Evolutionary conservation across 2,888 invertebrate species (phyloP).

Genomic region (Mesoligia furuncula): DNA sequence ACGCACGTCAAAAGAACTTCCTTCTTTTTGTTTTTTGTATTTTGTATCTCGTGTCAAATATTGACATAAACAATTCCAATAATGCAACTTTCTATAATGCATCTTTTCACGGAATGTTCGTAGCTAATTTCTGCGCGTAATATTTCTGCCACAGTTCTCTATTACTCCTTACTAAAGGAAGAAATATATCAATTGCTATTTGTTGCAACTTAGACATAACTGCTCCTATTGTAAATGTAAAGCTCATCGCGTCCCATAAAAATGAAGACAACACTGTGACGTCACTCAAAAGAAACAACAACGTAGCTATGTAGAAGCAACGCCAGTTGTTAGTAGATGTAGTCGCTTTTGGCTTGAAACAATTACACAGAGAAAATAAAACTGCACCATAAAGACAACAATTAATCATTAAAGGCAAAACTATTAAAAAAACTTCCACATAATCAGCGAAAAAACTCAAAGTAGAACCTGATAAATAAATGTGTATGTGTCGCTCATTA

Average conservation of each 20-base stretch:
- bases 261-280: conserved; percentile 42
- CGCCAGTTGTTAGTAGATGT: conserved; percentile 46
- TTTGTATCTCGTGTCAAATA: conserved; percentile 10
- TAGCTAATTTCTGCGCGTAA: conserved; percentile 10
- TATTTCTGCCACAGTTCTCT: conserved; percentile 44
- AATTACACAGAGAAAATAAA: conserved; percentile 37
- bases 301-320: conserved; percentile 46
- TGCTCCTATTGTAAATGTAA: conserved; percentile 40
- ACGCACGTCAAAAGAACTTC: neutral
- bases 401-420: conserved; percentile 47
- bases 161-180: conserved; percentile 42
- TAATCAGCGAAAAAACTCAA: conserved; percentile 18
- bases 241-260: conserved; percentile 33
- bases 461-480: neutral
- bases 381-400: conserved; percentile 32
- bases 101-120: conserved; percentile 37
- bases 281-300: conserved; percentile 44
- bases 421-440: conserved; percentile 46
- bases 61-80: conserved; percentile 16
- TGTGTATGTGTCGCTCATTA: neutral
- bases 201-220: conserved; percentile 50
- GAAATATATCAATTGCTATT: conserved; percentile 35
- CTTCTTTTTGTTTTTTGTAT: neutral
- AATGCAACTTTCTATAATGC: neutral
- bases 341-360: conserved; percentile 24